phyloP scores from a whole-genome alignment of 1,140 invertebrate genomes.

The Pogonomyrmex barbatus region DNA sequence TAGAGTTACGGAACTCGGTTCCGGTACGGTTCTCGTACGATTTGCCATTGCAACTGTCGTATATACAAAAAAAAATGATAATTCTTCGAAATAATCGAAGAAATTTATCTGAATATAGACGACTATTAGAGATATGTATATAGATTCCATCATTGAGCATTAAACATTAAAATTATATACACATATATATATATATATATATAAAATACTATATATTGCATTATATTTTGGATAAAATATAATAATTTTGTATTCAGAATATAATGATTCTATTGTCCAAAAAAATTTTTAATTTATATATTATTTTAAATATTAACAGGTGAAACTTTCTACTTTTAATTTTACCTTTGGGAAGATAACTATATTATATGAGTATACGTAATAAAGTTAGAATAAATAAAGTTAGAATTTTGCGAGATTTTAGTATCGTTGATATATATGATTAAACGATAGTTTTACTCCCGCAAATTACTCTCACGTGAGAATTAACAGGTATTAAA shows the following conservation, averaged over 20 bases:
- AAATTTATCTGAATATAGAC: background rate
- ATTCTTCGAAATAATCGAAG: background rate
- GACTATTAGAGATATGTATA: background rate
- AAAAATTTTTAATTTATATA: slow-evolving; percentile 4
- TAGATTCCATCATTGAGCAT: background rate
- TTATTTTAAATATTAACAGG: background rate
- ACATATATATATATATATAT: background rate
- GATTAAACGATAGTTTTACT: slow-evolving; percentile 47
- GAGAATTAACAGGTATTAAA: slow-evolving; percentile 73
- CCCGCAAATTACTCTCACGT: slow-evolving; percentile 48
- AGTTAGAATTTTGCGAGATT: background rate
- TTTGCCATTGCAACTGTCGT: slow-evolving; percentile 65
- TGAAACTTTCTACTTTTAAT: background rate
- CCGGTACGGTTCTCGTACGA: too few species aligned
- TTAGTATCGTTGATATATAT: background rate
- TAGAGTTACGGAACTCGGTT: slow-evolving; percentile 59
- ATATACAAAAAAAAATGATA: slow-evolving; percentile 51
- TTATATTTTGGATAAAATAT: background rate
- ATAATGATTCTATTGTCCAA: background rate
- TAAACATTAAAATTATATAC: background rate
- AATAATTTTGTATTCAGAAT: background rate
- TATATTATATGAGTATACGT: background rate
- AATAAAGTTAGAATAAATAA: background rate
- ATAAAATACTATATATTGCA: background rate
- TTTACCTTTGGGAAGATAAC: background rate